These are phyloP conservation scores for Microhierax caerulescens DNA, from an alignment of 2,797 vertebrate genomes.

Conservation along the genomic window DNA sequence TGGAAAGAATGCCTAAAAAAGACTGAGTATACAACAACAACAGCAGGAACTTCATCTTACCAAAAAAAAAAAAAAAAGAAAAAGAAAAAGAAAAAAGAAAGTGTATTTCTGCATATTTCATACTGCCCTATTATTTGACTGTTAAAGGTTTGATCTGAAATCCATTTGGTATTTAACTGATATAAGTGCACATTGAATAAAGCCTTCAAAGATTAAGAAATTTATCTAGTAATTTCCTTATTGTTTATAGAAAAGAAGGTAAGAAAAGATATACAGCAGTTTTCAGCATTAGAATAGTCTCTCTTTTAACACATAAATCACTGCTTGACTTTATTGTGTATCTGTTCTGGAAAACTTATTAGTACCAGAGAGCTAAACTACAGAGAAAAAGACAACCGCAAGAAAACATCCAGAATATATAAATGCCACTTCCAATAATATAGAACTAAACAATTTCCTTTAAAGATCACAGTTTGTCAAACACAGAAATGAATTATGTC, in stretches of 20 bases:
- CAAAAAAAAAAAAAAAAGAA: no score
- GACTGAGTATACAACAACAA: no score
- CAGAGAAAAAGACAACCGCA: constrained; percentile 1
- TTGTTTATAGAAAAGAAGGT: not conserved
- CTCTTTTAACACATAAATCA: constrained; percentile 4
- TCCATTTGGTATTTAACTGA: not conserved
- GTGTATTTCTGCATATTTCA: not conserved
- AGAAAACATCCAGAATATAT: constrained; percentile 19
- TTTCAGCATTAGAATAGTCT: not conserved
- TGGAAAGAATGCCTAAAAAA: not conserved
- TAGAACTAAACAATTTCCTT: constrained; percentile 31
- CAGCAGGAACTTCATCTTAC: not conserved
- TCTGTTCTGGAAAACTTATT: constrained; percentile 31
- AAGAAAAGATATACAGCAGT: not conserved
- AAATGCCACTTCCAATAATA: constrained; percentile 45
- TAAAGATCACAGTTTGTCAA: constrained; percentile 37
- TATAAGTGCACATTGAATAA: not conserved
- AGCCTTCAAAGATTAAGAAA: not conserved
- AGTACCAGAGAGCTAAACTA: constrained; percentile 2
- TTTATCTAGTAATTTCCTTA: not conserved
- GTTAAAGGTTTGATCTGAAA: not conserved
- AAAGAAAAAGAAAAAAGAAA: not conserved
- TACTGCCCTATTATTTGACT: not conserved
- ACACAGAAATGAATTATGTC: constrained; percentile 24
- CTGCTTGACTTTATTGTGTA: not conserved